Evolutionary conservation across 2,888 invertebrate species (phyloP).

Genomic region (Cylindroiulus punctatus): DNA sequence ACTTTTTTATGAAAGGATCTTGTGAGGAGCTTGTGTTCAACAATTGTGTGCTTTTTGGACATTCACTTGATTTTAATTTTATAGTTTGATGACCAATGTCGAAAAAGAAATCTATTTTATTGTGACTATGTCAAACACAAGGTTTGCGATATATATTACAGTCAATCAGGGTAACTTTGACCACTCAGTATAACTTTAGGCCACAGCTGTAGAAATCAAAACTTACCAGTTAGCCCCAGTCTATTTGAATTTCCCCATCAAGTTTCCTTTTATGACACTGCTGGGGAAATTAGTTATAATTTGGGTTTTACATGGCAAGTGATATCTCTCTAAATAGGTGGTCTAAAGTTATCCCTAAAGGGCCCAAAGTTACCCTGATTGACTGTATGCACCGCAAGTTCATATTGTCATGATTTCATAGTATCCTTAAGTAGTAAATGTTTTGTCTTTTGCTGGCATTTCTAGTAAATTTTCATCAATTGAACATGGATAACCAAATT

Average conservation of each 20-base stretch:
- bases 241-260: too few relatives aligned
- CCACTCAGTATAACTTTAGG: too few relatives aligned
- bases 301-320: too few relatives aligned
- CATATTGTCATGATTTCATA: not conserved
- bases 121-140: not conserved
- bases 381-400: not conserved
- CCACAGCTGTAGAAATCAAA: too few relatives aligned
- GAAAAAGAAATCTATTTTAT: not conserved
- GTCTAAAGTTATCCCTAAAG: too few relatives aligned
- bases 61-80: not conserved
- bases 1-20: constrained; percentile 93
- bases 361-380: too few relatives aligned
- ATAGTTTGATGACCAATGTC: not conserved
- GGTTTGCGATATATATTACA: not conserved
- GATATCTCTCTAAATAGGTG: too few relatives aligned
- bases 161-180: too few relatives aligned
- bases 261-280: too few relatives aligned
- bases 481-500: not conserved
- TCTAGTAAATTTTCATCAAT: not conserved
- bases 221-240: too few relatives aligned
- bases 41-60: not conserved
- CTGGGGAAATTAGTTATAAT: too few relatives aligned
- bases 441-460: not conserved
- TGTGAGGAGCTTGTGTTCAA: constrained; percentile 68
- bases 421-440: not conserved